Evolutionary conservation across 2,797 vertebrate genomes (phyloP).

Genomic region (Pangasius krempfi): DNA sequence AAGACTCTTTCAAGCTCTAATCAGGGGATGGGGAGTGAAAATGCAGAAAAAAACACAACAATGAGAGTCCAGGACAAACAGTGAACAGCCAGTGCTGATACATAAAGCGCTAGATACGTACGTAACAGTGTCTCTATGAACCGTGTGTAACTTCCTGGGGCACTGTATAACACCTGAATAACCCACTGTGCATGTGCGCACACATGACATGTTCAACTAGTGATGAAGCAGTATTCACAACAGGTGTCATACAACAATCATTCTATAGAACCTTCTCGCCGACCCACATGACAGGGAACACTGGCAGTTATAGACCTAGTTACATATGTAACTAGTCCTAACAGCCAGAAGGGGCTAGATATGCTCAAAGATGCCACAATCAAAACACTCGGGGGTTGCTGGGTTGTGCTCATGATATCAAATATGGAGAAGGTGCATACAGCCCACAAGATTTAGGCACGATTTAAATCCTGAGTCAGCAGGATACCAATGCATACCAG

Average conservation of each 20-base stretch:
- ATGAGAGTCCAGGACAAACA: slow-evolving; percentile 81
- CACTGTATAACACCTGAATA: background rate
- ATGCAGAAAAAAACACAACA: slow-evolving; percentile 84
- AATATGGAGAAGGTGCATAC: background rate
- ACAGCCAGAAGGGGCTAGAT: background rate
- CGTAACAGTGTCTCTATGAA: background rate
- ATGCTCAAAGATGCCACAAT: background rate
- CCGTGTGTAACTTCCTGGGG: background rate
- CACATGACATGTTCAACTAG: background rate
- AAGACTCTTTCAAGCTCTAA: slow-evolving; percentile 98
- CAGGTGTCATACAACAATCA: background rate
- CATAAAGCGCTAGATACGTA: slow-evolving; percentile 39
- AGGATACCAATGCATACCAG: background rate
- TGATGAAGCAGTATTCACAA: background rate
- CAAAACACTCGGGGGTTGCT: background rate
- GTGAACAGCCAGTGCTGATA: slow-evolving; percentile 43
- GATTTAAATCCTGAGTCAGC: background rate
- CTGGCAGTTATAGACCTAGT: background rate
- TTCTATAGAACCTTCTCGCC: background rate
- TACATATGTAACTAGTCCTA: background rate
- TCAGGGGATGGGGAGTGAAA: slow-evolving; percentile 77
- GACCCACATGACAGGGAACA: background rate
- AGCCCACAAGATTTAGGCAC: background rate
- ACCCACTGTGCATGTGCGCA: background rate
- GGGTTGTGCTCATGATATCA: background rate